Conservation (phyloP, 2,888 invertebrate genomes). For the Dynastes maya region DNA sequence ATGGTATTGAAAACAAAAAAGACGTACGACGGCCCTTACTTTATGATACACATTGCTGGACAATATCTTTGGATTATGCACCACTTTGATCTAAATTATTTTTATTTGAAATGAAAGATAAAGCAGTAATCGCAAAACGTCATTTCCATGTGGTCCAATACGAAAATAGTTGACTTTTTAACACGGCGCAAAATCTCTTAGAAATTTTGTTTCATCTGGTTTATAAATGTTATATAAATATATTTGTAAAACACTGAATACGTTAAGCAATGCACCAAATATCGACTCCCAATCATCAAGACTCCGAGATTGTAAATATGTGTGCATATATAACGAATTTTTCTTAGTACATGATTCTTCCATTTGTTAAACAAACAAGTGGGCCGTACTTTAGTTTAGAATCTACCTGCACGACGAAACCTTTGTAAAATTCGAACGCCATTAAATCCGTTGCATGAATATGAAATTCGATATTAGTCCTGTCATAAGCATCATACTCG, state of each 20-base stretch:
- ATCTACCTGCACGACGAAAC: conserved; percentile 38
- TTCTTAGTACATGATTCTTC: conserved; percentile 28
- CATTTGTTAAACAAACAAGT: conserved; percentile 41
- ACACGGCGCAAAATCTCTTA: too few relatives aligned
- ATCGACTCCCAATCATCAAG: conserved; percentile 18
- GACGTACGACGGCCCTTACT: too few relatives aligned
- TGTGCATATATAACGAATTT: conserved; percentile 30
- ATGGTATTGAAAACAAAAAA: too few relatives aligned
- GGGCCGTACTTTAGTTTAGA: conserved; percentile 29
- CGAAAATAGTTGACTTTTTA: too few relatives aligned
- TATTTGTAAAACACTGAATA: neutral
- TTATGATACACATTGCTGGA: too few relatives aligned
- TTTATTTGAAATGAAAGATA: too few relatives aligned
- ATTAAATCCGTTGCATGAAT: conserved; percentile 34
- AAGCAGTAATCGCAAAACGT: too few relatives aligned
- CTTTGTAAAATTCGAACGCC: conserved; percentile 41
- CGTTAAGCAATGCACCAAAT: neutral
- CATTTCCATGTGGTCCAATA: too few relatives aligned
- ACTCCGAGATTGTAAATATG: conserved; percentile 24
- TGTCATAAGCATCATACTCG: conserved; percentile 30
- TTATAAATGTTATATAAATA: too few relatives aligned
- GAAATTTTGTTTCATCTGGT: too few relatives aligned
- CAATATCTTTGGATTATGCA: too few relatives aligned
- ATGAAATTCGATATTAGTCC: conserved; percentile 34
- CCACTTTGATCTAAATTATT: too few relatives aligned